Conservation (phyloP, 2,888 invertebrate species). For the Nephrotoma guestfalica region DNA sequence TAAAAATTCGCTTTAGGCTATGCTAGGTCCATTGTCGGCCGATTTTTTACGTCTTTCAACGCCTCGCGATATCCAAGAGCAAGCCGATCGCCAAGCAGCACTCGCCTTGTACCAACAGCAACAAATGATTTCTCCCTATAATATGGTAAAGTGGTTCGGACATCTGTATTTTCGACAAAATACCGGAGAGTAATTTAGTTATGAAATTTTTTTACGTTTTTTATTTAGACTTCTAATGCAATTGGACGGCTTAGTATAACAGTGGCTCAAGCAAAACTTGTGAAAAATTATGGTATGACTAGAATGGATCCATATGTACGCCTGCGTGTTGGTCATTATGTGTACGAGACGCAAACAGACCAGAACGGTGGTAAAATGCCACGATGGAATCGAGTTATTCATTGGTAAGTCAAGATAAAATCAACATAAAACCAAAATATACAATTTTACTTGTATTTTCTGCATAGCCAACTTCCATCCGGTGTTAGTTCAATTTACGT, state of each 20-base stretch:
- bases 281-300: conserved; percentile 88
- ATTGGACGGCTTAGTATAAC: conserved; percentile 68
- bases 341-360: conserved; percentile 92
- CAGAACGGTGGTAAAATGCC: conserved; percentile 91
- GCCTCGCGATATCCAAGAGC: conserved; percentile 19
- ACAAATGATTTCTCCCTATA: conserved; percentile 18
- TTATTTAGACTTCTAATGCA: conserved; percentile 19
- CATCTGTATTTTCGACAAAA: background rate
- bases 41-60: conserved; percentile 22
- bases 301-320: conserved; percentile 95
- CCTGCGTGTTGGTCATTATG: conserved; percentile 80
- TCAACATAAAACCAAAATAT: background rate
- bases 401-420: conserved; percentile 23
- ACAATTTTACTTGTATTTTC: background rate
- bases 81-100: conserved; percentile 22
- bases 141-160: conserved; percentile 13
- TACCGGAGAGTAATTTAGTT: background rate
- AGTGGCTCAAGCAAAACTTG: conserved; percentile 77
- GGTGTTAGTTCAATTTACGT: conserved; percentile 80
- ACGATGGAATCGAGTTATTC: conserved; percentile 89
- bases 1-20: conserved; percentile 15
- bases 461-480: conserved; percentile 45
- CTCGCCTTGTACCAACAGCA: conserved; percentile 22
- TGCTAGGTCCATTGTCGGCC: conserved; percentile 19
- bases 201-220: background rate